Evolutionary conservation across 2,797 vertebrate species (phyloP), one percentile per base, ranked within the genome.

Genomic region (Anguilla marmorata): DNA sequence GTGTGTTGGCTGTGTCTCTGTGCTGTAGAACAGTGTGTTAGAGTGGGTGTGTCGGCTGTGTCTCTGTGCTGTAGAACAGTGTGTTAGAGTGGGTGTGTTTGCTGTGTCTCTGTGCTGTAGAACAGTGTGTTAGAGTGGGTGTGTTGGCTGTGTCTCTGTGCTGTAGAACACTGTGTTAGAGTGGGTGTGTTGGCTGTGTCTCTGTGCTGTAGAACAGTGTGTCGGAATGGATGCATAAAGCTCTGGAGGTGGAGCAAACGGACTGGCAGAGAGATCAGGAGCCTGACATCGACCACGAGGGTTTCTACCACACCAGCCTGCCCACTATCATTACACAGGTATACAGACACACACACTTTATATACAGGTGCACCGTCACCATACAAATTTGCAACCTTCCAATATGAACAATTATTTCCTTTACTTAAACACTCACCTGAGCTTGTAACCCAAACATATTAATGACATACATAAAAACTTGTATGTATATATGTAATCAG

Each of bases 181-280:
- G 92, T 99, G 98, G 98, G 97, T 99, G 96, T 88, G 7, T 85
- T 3, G 7, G 24, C 76, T 88, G 14, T 27, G 69, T 89, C 21
- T 86, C 56, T 85, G 7, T 91, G 41, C 88, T 87, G 0, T 76
- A 99, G 98, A 96, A 95, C 45, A 98, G 95, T 0, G 95, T 99
- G n/a, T 95, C 97, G 0, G 96, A 98, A 92, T 99, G 98, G 98
- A 97, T 99, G 96, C 96, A 97, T 90, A 99, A 97, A 92, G 97
- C 97, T 1, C 90, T 99, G 83, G 97, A 98, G 83, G 97, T 97
- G 86, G 98, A 99, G 90, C 95, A 97, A 88, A 97, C 96, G 16
- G 98, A 99, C 92, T 99, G 98, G 98, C 94, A 97, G 90, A 95
- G 95, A 89, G 96, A 98, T 86, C 96, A 98, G 93, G 97, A 98